A percentile compares a stretch with the other conserved stretches of the same genome.
These are phyloP conservation scores for Phyllotreta cruciferae DNA, from an alignment of 2,888 invertebrate species.

Conservation along the genomic window DNA sequence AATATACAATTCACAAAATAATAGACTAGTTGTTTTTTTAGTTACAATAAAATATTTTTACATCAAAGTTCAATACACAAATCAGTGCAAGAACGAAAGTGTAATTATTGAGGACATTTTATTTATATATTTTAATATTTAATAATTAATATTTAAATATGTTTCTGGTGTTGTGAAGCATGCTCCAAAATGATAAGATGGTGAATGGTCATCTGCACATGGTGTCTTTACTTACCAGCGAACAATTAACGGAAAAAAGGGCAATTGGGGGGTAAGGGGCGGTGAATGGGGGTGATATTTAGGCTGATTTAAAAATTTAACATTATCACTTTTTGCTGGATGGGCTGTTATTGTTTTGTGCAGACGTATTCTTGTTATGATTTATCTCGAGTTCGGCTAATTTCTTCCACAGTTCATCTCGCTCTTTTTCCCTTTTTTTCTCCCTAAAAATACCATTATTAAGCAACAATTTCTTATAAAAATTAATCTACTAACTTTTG, in stretches of 20 bases:
- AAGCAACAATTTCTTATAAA: neutral
- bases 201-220: constrained; percentile 27
- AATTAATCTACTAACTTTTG: constrained; percentile 82
- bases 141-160: constrained; percentile 4
- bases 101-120: constrained; percentile 33
- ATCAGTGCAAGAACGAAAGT: constrained; percentile 27
- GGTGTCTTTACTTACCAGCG: constrained; percentile 44
- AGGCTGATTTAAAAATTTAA: constrained; percentile 43
- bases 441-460: constrained; percentile 67
- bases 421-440: constrained; percentile 94
- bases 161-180: constrained; percentile 45
- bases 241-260: constrained; percentile 46
- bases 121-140: neutral
- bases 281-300: constrained; percentile 29
- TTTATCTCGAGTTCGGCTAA: constrained; percentile 88
- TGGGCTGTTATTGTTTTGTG: constrained; percentile 53
- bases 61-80: constrained; percentile 26
- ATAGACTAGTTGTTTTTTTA: constrained; percentile 44
- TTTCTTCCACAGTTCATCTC: constrained; percentile 97
- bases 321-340: constrained; percentile 59
- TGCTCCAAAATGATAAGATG: constrained; percentile 38
- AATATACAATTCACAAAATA: constrained; percentile 41
- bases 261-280: constrained; percentile 42
- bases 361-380: constrained; percentile 62
- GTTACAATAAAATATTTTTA: constrained; percentile 39